These are phyloP conservation scores for Babylonia areolata DNA, from an alignment of 1,140 invertebrate genomes.

Conservation along the genomic window DNA sequence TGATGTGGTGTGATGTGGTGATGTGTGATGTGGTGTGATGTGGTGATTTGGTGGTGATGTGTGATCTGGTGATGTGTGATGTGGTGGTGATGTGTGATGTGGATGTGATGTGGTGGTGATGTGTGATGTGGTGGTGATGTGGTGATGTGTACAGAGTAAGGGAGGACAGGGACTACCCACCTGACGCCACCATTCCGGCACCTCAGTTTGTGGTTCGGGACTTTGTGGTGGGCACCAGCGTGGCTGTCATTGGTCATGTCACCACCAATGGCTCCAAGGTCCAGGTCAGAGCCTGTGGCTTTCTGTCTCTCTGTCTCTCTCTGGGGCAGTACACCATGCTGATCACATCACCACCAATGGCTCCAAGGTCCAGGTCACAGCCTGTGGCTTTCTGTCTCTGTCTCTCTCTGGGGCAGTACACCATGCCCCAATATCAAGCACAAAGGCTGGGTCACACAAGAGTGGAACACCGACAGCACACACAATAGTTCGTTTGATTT, in stretches of 20 bases:
- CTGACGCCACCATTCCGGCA: conserved; percentile 72
- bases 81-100: too few relatives aligned
- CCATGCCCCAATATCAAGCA: too few relatives aligned
- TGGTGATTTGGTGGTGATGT: too few relatives aligned
- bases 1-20: too few relatives aligned
- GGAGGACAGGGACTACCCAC: conserved; percentile 69
- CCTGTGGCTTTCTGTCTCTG: conserved; percentile 1
- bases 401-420: not conserved
- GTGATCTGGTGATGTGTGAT: too few relatives aligned
- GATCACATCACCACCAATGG: conserved; percentile 72
- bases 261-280: conserved; percentile 73
- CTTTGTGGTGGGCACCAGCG: conserved; percentile 73
- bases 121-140: too few relatives aligned
- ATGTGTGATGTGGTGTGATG: too few relatives aligned
- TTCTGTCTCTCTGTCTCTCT: not conserved
- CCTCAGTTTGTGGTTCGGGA: conserved; percentile 71
- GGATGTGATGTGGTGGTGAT: too few relatives aligned
- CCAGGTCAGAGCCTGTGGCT: conserved; percentile 53
- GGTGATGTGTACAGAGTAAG: conserved; percentile 50
- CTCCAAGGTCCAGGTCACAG: conserved; percentile 68
- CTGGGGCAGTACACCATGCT: not conserved
- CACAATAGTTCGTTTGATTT: too few relatives aligned
- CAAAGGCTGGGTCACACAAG: too few relatives aligned
- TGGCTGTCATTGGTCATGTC: conserved; percentile 71
- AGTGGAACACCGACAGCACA: too few relatives aligned